These are phyloP conservation scores for Enoplosus armatus DNA, from an alignment of 2,797 vertebrate genomes.

Conservation along the genomic window DNA sequence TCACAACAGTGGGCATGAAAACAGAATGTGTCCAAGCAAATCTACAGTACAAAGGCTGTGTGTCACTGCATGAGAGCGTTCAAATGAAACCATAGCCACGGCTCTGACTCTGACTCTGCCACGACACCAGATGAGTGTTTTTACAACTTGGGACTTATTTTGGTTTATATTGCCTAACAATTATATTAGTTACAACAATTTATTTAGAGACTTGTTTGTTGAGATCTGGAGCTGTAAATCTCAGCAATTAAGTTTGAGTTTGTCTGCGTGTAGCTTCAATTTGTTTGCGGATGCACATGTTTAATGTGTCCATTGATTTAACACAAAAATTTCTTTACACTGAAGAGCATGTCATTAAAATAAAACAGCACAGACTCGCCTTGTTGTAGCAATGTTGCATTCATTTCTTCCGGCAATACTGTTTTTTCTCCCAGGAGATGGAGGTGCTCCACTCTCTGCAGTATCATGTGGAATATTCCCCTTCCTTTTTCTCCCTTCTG, in stretches of 20 bases:
- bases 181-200: not conserved
- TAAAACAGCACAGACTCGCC: slow-evolving; percentile 24
- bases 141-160: not conserved
- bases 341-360: slow-evolving; percentile 38
- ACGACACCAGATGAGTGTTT: no score
- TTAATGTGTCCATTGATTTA: not conserved
- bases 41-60: slow-evolving; percentile 39
- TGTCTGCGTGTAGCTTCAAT: not conserved
- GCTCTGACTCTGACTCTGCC: no score
- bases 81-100: slow-evolving; percentile 22
- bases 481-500: slow-evolving; percentile 28
- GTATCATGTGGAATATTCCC: not conserved
- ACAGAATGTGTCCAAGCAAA: slow-evolving; percentile 54
- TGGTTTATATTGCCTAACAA: not conserved
- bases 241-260: not conserved
- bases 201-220: not conserved
- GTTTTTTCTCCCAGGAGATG: slow-evolving; percentile 33
- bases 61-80: slow-evolving; percentile 35
- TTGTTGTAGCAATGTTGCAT: slow-evolving; percentile 24
- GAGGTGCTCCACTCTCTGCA: slow-evolving; percentile 12
- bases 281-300: not conserved
- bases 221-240: not conserved
- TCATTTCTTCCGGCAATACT: slow-evolving; percentile 29
- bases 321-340: no score
- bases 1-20: slow-evolving; percentile 62